Evolutionary conservation across 2,797 vertebrate genomes (phyloP).

Genomic region (Sebastes cheni): DNA sequence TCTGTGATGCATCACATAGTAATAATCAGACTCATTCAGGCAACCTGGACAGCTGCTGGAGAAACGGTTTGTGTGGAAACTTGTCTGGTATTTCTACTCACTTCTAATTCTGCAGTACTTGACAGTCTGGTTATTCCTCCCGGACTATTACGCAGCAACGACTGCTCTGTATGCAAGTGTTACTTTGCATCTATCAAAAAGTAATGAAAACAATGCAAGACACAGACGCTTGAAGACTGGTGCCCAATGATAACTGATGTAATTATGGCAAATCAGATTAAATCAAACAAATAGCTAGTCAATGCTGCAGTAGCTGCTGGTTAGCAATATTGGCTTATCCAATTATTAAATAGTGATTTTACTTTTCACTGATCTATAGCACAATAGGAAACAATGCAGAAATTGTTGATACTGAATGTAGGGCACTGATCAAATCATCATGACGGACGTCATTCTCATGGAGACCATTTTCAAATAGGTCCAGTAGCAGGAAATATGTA

Average conservation of each 20-base stretch:
- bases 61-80: neutral
- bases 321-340: neutral
- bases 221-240: too few relatives aligned
- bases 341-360: neutral
- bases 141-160: neutral
- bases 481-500: too few relatives aligned
- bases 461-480: neutral
- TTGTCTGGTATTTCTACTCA: neutral
- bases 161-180: neutral
- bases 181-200: neutral
- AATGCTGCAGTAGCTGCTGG: too few relatives aligned
- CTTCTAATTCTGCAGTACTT: neutral
- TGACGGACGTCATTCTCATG: neutral
- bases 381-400: neutral
- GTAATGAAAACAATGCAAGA: neutral
- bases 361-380: neutral
- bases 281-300: too few relatives aligned
- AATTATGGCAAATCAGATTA: too few relatives aligned
- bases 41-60: neutral
- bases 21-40: neutral
- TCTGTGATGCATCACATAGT: neutral
- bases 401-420: too few relatives aligned
- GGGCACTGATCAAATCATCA: neutral
- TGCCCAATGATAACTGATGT: too few relatives aligned
- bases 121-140: conserved; percentile 15